A percentile compares a stretch with the other conserved stretches of the same genome.
Conservation (phyloP, 2,888 invertebrate species). For the Cryptocheilus praepositus region DNA sequence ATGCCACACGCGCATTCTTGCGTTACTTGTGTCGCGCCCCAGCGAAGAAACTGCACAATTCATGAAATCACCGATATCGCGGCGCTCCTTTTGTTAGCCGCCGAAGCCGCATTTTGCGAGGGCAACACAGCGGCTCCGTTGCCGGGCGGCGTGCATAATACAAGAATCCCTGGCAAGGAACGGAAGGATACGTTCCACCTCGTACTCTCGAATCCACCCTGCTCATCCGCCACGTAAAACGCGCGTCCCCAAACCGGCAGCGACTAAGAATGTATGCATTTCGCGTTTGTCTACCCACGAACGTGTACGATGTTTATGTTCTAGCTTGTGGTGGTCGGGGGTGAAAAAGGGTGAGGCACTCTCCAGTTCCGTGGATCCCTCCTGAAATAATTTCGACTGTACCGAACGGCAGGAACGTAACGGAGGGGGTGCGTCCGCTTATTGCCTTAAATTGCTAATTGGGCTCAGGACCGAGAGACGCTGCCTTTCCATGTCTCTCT, state of each 20-base stretch:
- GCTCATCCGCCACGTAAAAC: too few relatives aligned
- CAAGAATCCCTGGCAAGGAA: background rate
- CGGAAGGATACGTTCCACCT: constrained; percentile 9
- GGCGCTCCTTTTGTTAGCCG: too few relatives aligned
- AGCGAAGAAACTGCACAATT: too few relatives aligned
- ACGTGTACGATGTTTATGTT: constrained; percentile 25
- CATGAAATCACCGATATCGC: too few relatives aligned
- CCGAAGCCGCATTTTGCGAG: too few relatives aligned
- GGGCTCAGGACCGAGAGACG: constrained; percentile 55
- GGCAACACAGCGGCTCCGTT: too few relatives aligned
- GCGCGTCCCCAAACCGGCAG: too few relatives aligned
- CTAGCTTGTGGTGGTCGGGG: constrained; percentile 43
- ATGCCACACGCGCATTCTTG: too few relatives aligned
- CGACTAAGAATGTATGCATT: constrained; percentile 46
- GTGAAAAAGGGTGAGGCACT: constrained; percentile 27
- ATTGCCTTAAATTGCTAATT: constrained; percentile 73
- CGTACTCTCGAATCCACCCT: constrained; percentile 8
- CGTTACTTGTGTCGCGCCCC: too few relatives aligned
- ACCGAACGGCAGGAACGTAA: constrained; percentile 45
- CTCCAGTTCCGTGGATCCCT: constrained; percentile 26
- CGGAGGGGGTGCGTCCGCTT: constrained; percentile 57
- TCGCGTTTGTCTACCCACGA: constrained; percentile 48
- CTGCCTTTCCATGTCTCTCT: constrained; percentile 54
- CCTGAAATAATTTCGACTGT: constrained; percentile 55
- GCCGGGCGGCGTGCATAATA: background rate